Conservation (phyloP, 37 sponge, comb jelly and placozoan genomes). For the Agelas oroides region DNA sequence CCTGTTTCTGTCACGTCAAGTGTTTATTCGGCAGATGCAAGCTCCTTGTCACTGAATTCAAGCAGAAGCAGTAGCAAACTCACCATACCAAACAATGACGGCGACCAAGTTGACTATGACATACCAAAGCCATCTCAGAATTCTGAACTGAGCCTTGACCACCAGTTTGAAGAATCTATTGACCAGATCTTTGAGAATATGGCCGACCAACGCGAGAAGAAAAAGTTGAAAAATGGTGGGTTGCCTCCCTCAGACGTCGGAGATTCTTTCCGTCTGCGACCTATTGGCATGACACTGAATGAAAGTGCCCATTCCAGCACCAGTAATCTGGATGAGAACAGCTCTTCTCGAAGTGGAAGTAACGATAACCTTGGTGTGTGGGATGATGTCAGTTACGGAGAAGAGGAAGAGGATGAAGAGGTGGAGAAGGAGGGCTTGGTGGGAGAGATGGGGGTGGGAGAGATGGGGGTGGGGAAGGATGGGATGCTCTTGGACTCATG, state of each 20-base stretch:
- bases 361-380: conserved; percentile 64
- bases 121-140: conserved; percentile 17
- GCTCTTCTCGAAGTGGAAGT: conserved; percentile 31
- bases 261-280: background rate
- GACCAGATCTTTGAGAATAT: conserved; percentile 38
- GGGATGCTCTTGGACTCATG: conserved; percentile 61
- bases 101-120: conserved; percentile 45
- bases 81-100: conserved; percentile 8
- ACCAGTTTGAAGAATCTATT: conserved; percentile 18
- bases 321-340: conserved; percentile 4
- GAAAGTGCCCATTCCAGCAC: conserved; percentile 2
- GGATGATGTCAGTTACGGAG: conserved; percentile 53
- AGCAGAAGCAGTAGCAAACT: conserved; percentile 30
- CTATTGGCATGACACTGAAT: background rate
- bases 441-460: background rate
- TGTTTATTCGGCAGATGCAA: conserved; percentile 47
- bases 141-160: conserved; percentile 5
- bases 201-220: background rate
- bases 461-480: background rate
- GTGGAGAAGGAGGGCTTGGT: background rate
- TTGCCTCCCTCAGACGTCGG: background rate
- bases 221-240: no score
- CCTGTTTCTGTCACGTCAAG: conserved; percentile 48
- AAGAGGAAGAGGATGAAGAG: conserved; percentile 28
- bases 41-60: conserved; percentile 29